Percentiles rank a stretch among this genome's conserved stretches.
Evolutionary conservation across 1,140 invertebrate species (phyloP).

Genomic region (Cryptotermes secundus): DNA sequence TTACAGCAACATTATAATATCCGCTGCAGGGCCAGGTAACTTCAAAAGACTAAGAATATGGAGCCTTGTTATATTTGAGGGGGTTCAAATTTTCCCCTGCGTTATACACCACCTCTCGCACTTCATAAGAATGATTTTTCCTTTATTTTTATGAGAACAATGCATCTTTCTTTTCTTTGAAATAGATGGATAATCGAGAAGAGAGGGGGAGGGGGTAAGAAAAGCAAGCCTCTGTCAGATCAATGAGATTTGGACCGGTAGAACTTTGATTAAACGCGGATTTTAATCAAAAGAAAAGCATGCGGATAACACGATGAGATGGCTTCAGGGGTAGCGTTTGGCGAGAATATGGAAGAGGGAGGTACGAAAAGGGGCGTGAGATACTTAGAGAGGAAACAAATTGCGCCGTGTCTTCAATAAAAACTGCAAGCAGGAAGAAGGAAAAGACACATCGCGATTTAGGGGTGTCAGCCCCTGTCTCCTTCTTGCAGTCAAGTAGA

Average conservation of each 20-base stretch:
- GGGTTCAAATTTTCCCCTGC: no score
- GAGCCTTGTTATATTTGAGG: no score
- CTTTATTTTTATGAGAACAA: neutral
- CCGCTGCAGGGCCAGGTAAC: no score
- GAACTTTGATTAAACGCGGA: slow-evolving; percentile 29
- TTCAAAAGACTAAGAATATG: no score
- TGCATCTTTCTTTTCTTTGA: neutral
- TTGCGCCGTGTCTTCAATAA: neutral
- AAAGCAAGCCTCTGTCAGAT: slow-evolving; percentile 21
- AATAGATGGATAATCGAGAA: neutral
- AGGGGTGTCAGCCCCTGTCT: neutral
- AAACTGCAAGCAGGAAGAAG: neutral
- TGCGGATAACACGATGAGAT: slow-evolving; percentile 10
- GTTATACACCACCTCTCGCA: neutral
- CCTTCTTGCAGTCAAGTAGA: neutral
- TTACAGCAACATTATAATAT: no score
- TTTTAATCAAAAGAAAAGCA: slow-evolving; percentile 31
- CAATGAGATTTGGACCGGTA: slow-evolving; percentile 26
- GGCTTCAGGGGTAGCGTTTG: slow-evolving; percentile 13
- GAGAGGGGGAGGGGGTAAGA: neutral
- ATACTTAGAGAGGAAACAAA: neutral
- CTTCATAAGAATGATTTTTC: neutral
- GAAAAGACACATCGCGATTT: neutral
- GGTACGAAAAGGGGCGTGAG: neutral
- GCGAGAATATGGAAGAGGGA: neutral